Conservation (phyloP, 2,113 vertebrate species). For the Dinomys branickii region DNA sequence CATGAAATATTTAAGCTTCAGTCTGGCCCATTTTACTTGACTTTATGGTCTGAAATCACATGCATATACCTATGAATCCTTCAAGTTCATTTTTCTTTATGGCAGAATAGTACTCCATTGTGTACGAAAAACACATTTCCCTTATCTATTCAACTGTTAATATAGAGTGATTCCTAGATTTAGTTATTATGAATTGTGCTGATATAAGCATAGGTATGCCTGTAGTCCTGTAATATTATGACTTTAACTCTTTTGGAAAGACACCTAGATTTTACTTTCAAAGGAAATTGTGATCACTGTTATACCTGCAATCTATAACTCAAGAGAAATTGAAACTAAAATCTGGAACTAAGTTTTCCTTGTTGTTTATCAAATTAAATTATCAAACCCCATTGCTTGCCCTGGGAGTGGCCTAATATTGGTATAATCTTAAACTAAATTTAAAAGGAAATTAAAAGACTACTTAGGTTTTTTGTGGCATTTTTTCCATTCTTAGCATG, state of each 20-base stretch:
- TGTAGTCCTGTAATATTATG: neutral
- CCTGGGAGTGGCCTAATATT: neutral
- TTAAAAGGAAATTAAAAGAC: neutral
- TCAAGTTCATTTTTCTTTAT: neutral
- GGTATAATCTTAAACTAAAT: neutral
- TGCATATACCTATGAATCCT: neutral
- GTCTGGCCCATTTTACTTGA: neutral
- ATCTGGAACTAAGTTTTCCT: constrained; percentile 1
- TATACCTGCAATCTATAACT: neutral
- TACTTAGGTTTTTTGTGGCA: neutral
- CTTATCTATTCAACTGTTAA: neutral
- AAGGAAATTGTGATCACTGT: neutral
- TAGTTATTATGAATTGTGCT: neutral
- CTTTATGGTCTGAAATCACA: neutral
- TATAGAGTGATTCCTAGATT: neutral
- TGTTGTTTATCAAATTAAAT: constrained; percentile 4
- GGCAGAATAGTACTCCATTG: neutral
- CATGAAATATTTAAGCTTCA: neutral
- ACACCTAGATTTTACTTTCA: neutral
- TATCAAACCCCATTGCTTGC: neutral
- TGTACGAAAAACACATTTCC: neutral
- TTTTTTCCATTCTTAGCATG: neutral
- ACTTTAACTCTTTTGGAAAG: neutral
- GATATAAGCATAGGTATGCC: neutral
- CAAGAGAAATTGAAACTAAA: constrained; percentile 47